Percentiles rank a stretch among this genome's conserved stretches.
These are phyloP conservation scores for Tragulus kanchil DNA, from an alignment of 2,113 vertebrate species.

Conservation along the genomic window DNA sequence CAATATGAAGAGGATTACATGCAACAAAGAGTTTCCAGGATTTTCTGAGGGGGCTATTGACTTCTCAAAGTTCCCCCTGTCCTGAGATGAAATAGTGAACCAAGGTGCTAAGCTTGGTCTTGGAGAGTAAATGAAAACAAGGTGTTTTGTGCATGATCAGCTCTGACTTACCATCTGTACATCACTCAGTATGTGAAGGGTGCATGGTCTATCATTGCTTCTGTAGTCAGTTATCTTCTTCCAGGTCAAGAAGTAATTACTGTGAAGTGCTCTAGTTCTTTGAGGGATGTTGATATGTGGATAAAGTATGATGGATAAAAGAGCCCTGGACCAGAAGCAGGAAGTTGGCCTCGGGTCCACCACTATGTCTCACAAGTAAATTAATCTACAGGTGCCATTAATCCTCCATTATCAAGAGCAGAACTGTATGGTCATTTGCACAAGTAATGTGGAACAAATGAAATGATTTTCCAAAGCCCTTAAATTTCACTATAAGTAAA, in stretches of 20 bases:
- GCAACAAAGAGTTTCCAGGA: conserved; percentile 39
- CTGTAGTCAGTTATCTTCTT: neutral
- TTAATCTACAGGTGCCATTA: neutral
- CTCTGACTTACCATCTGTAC: neutral
- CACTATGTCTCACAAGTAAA: neutral
- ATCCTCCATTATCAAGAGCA: conserved; percentile 45
- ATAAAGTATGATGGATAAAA: neutral
- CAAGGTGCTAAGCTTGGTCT: neutral
- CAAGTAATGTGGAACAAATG: neutral
- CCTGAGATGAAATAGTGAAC: neutral
- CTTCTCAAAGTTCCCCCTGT: conserved; percentile 33
- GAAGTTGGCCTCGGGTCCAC: neutral
- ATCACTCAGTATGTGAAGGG: neutral
- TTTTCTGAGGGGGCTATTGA: neutral
- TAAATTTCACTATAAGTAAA: conserved; percentile 50
- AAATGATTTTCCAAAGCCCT: neutral
- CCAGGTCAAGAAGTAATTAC: neutral
- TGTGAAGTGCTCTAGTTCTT: conserved; percentile 1
- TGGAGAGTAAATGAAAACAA: neutral
- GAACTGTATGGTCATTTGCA: neutral
- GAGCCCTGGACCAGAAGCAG: neutral
- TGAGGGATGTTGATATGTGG: neutral
- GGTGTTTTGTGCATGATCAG: neutral
- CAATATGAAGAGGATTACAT: neutral
- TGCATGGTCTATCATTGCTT: neutral